Evolutionary conservation across 2,888 invertebrate species (phyloP).

Genomic region (Zeuzera pyrina): DNA sequence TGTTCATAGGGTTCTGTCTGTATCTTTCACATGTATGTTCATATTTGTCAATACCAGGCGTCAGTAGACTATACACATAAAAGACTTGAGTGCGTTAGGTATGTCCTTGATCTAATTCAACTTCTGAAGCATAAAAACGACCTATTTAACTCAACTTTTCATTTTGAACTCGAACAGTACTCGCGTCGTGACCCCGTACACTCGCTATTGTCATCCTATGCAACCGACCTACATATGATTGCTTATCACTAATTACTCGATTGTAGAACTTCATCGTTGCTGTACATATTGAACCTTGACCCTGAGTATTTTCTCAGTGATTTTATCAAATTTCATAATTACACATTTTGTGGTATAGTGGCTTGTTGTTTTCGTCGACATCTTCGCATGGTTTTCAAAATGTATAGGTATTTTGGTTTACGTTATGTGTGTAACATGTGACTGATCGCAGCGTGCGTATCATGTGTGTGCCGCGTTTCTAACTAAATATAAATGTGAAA

Average conservation of each 20-base stretch:
- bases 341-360: no score
- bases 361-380: no score
- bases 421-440: no score
- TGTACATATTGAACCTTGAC: no score
- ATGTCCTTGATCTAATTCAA: slow-evolving; percentile 36
- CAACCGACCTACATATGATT: slow-evolving; percentile 41
- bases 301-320: no score
- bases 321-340: no score
- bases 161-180: slow-evolving; percentile 37
- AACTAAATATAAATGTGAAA: slow-evolving; percentile 59
- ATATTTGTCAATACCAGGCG: neutral
- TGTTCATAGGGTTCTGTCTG: slow-evolving; percentile 5
- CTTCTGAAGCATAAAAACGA: slow-evolving; percentile 30
- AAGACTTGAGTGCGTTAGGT: neutral
- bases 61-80: neutral
- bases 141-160: slow-evolving; percentile 33
- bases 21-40: neutral
- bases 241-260: slow-evolving; percentile 32
- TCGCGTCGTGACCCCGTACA: slow-evolving; percentile 49
- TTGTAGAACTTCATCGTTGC: no score
- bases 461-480: slow-evolving; percentile 15
- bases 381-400: no score
- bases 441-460: slow-evolving; percentile 15
- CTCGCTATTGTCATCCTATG: slow-evolving; percentile 35
- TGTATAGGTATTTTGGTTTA: no score